Evolutionary conservation across 2,797 vertebrate species (phyloP), one percentile per base, ranked within the genome.

Genomic region (Sphenodon punctatus): DNA sequence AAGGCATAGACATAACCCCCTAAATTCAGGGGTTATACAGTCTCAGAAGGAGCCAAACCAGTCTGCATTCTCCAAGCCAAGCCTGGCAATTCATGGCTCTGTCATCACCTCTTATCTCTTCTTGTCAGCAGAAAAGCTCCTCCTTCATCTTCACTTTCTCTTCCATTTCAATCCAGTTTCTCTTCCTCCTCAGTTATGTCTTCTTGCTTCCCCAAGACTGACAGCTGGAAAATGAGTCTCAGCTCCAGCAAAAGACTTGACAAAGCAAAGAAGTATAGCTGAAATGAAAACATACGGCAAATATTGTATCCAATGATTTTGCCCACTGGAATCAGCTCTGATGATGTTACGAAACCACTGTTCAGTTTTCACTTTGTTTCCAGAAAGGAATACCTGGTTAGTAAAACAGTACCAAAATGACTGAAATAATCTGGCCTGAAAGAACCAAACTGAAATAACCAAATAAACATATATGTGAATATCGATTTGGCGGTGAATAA

Each of bases 171-270:
- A 41, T 17, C 22, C 56, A 60, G 41, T 17, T 34, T 32, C 10
- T 22, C 22, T 17, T 20, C 34, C 30, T 60, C 42, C 80, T 60
- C 55, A 45, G 19, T 49, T 19, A 19, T 34, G 22, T 53, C 48
- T 30, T 20, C 60, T 78, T 61, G 43, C 32, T 38, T 23, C 34
- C n/a, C 30, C n/a, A 27, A 64, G 59, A 61, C 30, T 72, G 63
- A 76, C 43, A 46, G 55, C 69, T 75, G 25, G n/a, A 69, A 71
- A 80, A 53, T 12, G 9, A 63, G 25, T 45, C 36, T 39, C 7
- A 68, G 73, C 82, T 69, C 55, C 65, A 67, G 34, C 22, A 23
- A 78, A 70, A 77, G 80, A 72, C 87, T 67, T 61, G 23, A 46
- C 22, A 69, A 67, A 83, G 59, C 74, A 87, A 80, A 36, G 15